Evolutionary conservation across 2,888 invertebrate genomes (phyloP), one percentile per base, ranked within the genome.

Genomic region (Drosophila phalerata): DNA sequence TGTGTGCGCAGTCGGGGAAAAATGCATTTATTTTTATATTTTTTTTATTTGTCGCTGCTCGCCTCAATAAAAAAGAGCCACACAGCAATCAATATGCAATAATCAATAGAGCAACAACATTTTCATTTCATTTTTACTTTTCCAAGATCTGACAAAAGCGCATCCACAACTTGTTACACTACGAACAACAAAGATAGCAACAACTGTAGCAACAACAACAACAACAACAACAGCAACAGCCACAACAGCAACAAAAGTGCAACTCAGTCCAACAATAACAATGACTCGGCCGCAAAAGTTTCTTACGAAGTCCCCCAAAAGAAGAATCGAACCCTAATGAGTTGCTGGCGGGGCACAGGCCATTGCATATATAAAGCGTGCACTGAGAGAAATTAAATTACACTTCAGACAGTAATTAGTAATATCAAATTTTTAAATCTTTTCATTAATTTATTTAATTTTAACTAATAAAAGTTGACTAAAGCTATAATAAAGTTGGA

Each of bases 311-410:
- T 63, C 71, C 70, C 67, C 76, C 79, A 77, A 67, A 69, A 82
- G 79, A 89, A 88, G 89, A 89, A 89, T 90, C 83, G 88, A 84
- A 81, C 85, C 90, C 90, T 90, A 90, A 90, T 90, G 90, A 90
- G 90, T 88, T 88, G 85, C 66, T 79, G 66, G 48, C 45, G 15
- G 48, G 73, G 62, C 67, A 62, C 57, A 62, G 49, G 52, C 51
- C 56, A 75, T 69, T 49, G 61, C 64, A 79, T 56, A 61, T 45
- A 47, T 49, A 56, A 52, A 53, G 15, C 40, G 34, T 60, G 10
- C 77, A 79, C 79, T 66, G 57, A 30, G 9, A 58, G 65, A 75
- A 74, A 30, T 10, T 9, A 2, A 10, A 1, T 1, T 28, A 8
- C 28, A 28, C 28, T 28, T 28, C 4, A 1, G 10, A 30, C 30